These are phyloP conservation scores for Megaceryle alcyon DNA, from an alignment of 2,797 vertebrate species.

Conservation along the genomic window DNA sequence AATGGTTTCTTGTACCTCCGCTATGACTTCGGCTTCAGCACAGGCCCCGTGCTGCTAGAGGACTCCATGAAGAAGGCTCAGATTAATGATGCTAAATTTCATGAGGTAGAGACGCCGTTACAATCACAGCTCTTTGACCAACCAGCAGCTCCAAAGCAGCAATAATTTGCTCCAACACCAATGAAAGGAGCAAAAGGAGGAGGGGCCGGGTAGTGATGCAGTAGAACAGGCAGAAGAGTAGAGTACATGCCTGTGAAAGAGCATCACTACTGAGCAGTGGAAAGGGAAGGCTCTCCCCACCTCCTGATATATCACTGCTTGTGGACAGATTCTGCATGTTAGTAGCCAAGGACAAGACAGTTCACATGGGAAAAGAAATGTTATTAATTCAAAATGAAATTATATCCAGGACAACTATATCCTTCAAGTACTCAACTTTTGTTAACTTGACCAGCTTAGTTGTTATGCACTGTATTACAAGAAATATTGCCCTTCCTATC, in stretches of 20 bases:
- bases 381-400: not conserved
- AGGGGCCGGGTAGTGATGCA: not conserved
- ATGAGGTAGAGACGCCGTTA: conserved; percentile 84
- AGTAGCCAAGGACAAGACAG: not conserved
- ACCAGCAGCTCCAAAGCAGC: not conserved
- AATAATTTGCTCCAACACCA: not conserved
- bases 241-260: not conserved
- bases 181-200: not conserved
- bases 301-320: not conserved
- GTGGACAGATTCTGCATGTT: not conserved
- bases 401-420: not conserved
- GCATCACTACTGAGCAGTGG: not conserved
- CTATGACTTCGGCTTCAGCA: conserved; percentile 93
- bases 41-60: conserved; percentile 86
- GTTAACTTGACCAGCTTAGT: not conserved
- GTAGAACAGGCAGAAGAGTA: not conserved
- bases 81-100: conserved; percentile 95
- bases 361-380: not conserved
- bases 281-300: not conserved
- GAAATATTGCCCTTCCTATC: not conserved
- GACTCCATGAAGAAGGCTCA: conserved; percentile 86
- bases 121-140: not conserved
- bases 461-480: not conserved
- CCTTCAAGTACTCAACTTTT: not conserved
- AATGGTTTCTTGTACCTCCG: conserved; percentile 89